phyloP scores from a whole-genome alignment of 2,797 vertebrate species.

The Orestias chungarensis region DNA sequence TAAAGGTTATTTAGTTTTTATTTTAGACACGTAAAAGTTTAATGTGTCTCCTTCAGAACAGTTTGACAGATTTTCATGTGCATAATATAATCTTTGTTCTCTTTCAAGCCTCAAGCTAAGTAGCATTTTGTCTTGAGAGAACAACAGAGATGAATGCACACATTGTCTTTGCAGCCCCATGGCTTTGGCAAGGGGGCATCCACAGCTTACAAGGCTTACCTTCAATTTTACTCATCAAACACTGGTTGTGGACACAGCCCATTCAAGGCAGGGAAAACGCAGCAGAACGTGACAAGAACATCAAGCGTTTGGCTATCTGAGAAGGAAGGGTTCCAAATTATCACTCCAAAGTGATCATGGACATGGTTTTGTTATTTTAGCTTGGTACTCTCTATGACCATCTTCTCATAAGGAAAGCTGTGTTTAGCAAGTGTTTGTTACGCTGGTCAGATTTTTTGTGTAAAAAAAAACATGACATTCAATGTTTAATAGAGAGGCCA shows the following conservation, averaged over 20 bases:
- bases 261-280: conserved; percentile 78
- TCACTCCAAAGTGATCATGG: conserved; percentile 75
- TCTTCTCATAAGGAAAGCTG: conserved; percentile 41
- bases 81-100: conserved; percentile 22
- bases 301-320: conserved; percentile 82
- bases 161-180: conserved; percentile 73
- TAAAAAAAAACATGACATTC: conserved; percentile 33
- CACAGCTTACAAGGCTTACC: conserved; percentile 82
- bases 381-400: conserved; percentile 61
- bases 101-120: conserved; percentile 56
- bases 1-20: conserved; percentile 8
- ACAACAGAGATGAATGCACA: conserved; percentile 66
- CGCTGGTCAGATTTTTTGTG: conserved; percentile 33
- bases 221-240: conserved; percentile 88
- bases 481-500: conserved; percentile 19
- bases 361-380: conserved; percentile 60
- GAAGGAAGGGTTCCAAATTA: conserved; percentile 77
- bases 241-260: conserved; percentile 83
- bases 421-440: conserved; percentile 33
- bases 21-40: background rate
- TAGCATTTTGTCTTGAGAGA: conserved; percentile 67
- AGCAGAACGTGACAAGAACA: conserved; percentile 84
- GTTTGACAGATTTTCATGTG: conserved; percentile 3
- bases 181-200: conserved; percentile 78
- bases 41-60: conserved; percentile 15